phyloP scores from a whole-genome alignment of 2,113 vertebrate species.

The Megaceryle maxima region DNA sequence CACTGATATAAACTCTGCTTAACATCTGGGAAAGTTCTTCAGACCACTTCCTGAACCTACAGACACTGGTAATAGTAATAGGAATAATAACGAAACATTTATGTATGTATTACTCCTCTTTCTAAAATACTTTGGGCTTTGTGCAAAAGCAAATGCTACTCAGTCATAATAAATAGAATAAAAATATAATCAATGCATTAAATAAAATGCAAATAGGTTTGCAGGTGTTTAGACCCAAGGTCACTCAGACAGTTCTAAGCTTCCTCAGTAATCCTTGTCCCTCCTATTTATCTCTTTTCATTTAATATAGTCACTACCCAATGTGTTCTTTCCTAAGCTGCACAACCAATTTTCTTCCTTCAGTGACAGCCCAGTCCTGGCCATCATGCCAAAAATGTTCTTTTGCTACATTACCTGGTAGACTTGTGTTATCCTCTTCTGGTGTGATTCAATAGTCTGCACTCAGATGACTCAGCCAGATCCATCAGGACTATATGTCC shows the following conservation, averaged over 20 bases:
- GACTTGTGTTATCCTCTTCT: neutral
- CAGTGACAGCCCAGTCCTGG: neutral
- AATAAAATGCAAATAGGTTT: slow-evolving; percentile 17
- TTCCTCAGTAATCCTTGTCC: neutral
- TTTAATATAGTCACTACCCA: neutral
- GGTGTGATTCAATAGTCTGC: neutral
- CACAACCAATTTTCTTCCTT: neutral
- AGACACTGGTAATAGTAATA: neutral
- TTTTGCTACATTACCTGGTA: neutral
- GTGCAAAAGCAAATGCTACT: slow-evolving; percentile 13
- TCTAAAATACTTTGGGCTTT: neutral
- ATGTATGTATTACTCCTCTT: neutral
- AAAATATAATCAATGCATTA: neutral
- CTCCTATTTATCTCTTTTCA: neutral
- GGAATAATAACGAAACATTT: slow-evolving; percentile 36
- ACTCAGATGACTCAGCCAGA: neutral
- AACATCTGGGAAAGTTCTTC: slow-evolving; percentile 25
- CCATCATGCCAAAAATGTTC: neutral
- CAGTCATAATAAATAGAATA: slow-evolving; percentile 37
- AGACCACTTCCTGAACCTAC: neutral
- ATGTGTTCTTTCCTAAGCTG: neutral
- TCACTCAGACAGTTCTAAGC: neutral
- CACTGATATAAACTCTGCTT: neutral
- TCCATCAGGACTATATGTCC: neutral
- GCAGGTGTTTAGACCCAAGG: slow-evolving; percentile 22